Conservation (phyloP, 2,888 invertebrate species). For the Pollenia griseotomentosa region DNA sequence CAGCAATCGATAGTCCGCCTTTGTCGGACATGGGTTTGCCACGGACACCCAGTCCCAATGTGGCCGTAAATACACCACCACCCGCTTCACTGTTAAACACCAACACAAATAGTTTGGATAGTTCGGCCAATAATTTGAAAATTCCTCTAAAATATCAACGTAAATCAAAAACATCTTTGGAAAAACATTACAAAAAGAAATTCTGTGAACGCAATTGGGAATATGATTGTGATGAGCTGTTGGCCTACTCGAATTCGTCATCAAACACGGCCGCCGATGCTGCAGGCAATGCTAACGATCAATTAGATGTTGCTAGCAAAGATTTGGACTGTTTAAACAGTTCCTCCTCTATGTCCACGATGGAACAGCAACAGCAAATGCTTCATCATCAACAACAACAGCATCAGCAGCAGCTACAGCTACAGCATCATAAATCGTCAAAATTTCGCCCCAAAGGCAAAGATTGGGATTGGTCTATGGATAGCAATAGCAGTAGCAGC, state of each 20-base stretch:
- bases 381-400: conserved; percentile 14
- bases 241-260: conserved; percentile 80
- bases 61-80: conserved; percentile 81
- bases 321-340: conserved; percentile 75
- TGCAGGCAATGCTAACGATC: conserved; percentile 75
- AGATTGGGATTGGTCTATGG: conserved; percentile 88
- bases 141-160: conserved; percentile 87
- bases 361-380: conserved; percentile 64
- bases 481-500: conserved; percentile 79
- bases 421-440: conserved; percentile 84
- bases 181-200: conserved; percentile 93
- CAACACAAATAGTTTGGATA: conserved; percentile 44
- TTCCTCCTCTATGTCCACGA: conserved; percentile 15
- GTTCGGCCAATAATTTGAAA: conserved; percentile 79
- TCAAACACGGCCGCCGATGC: conserved; percentile 80
- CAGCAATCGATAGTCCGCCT: conserved; percentile 85
- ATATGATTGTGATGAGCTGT: conserved; percentile 82
- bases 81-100: conserved; percentile 75
- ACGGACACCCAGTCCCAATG: conserved; percentile 83
- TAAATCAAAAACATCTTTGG: conserved; percentile 84
- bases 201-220: conserved; percentile 92
- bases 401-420: not conserved
- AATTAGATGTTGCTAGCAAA: conserved; percentile 54
- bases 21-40: conserved; percentile 84
- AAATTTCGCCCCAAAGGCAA: conserved; percentile 90